Base-by-base conservation (phyloP, 53 echinoderm and acorn worm genomes). In the Arbacia lixula region DNA sequence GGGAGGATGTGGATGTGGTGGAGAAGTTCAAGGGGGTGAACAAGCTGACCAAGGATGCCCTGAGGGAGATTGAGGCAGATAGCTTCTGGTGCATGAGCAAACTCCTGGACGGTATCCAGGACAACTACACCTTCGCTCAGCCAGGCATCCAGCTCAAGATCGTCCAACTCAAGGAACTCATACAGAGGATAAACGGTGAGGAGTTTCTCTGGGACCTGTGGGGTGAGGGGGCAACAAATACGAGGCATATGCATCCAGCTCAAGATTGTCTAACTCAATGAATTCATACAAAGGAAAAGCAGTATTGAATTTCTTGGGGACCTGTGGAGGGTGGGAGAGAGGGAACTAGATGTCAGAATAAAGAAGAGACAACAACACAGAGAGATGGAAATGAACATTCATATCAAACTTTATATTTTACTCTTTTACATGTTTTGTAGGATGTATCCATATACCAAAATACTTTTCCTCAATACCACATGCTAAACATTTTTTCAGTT, bases 81-180 rank as follows among this genome's bases (percentile, higher is more conserved):
- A 98, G 87, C 17, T 98, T 91, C 72, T 98, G 98, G 98, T 98
- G 98, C 55, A 94, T 93, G 88, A 98, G 98, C 60, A 98, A 98
- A 58, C 86, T 98, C 9, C 68, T 98, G 53, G 98, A 98, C 34
- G 98, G 98, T 20, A 98, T 98, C 9, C 98, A 98, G 55, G 98
- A 98, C 24, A 98, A 98, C 50, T 98, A 98, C 76, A 98, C 98
- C 40, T 98, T 98, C 82, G 98, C 98, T 14, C 98, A 98, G 56
- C 98, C 98, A 4, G 98, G 98, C 17, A 98, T 98, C 54, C 98
- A 98, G 73, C 82, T 88, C 38, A 98, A 98, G 36, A 88, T 98
- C 35, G 94, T 88, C 53, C 86, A 88, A 72, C 90, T 98, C 34
- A 92, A 94, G 71, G 94, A 98, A 66, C 94, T 98, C 27, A 92